Evolutionary conservation across 2,888 invertebrate species (phyloP), one percentile per base, ranked within the genome.

Genomic region (Galerucella nymphaeae): DNA sequence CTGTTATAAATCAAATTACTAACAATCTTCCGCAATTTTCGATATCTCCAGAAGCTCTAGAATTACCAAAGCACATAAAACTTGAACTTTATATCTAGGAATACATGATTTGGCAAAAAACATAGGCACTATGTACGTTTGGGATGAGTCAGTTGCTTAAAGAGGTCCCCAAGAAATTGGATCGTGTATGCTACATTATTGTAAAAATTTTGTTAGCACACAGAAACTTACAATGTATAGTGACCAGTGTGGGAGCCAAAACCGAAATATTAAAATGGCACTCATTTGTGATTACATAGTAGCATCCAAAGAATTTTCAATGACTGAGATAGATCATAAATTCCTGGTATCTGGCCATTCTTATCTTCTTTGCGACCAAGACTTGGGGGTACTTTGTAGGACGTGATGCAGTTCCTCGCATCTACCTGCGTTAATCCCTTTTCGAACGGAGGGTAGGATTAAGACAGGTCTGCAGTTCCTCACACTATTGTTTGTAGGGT

Each of bases 151-250:
- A 70, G 62, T 68, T 50, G 76, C 77, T 50, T 79, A 76, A 62
- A 59, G 78, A 71, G 78, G 79, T 14, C 75, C 79, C 30, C 75
- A 78, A 68, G 79, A 78, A 66, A 76, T 78, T 23, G 23, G 23
- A 23, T 23, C 23, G 23, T 78, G 77, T 71, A 53, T 79, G 67
- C 50, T 77, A n/a, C 50, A 71, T 55, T 75, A 69, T 59, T 48
- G 70, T 45, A 72, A 72, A 76, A 76, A 64, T 48, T 72, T 63
- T 67, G 75, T 66, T 55, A 55, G 42, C 57, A 66, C 70, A 66
- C 75, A 72, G 66, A 70, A 71, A 45, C n/a, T 74, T 10, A 74
- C 66, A 11, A 41, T 76, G 42, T 74, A 74, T 50, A 45, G 30
- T 11, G 72, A 69, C 53, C 69, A 72, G 18, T 72, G 67, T 20